A percentile compares a stretch with the other conserved stretches of the same genome.
Conservation (phyloP, 1,140 invertebrate species). For the Drosophila dunni region DNA sequence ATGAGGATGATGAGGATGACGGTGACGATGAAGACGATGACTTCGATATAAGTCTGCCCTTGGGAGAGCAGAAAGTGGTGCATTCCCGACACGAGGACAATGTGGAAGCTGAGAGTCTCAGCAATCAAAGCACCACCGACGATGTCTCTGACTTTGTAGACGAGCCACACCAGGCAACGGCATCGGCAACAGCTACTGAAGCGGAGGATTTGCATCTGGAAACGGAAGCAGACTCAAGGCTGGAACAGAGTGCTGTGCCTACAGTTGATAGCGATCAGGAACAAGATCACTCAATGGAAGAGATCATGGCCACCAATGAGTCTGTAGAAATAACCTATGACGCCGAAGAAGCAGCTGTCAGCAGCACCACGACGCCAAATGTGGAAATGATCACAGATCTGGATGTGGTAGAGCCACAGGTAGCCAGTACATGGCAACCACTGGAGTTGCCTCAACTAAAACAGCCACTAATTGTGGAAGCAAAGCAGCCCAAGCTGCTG, state of each 20-base stretch:
- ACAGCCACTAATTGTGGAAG: slow-evolving; percentile 47
- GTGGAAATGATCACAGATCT: slow-evolving; percentile 54
- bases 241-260: slow-evolving; percentile 38
- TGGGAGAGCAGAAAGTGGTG: slow-evolving; percentile 48
- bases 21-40: slow-evolving; percentile 53
- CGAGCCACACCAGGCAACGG: slow-evolving; percentile 46
- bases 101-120: slow-evolving; percentile 46
- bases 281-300: slow-evolving; percentile 79
- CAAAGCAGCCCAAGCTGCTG: slow-evolving; percentile 34
- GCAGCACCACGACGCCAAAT: slow-evolving; percentile 42
- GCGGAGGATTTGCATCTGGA: slow-evolving; percentile 19
- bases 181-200: slow-evolving; percentile 35
- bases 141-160: slow-evolving; percentile 79
- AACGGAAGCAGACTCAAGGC: not conserved
- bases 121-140: slow-evolving; percentile 77
- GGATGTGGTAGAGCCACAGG: slow-evolving; percentile 40
- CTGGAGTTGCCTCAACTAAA: slow-evolving; percentile 48
- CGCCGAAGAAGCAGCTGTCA: slow-evolving; percentile 43
- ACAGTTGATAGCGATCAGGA: slow-evolving; percentile 62
- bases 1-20: slow-evolving; percentile 4
- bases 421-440: not conserved
- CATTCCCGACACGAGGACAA: slow-evolving; percentile 66
- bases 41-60: slow-evolving; percentile 67
- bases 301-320: slow-evolving; percentile 75
- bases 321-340: slow-evolving; percentile 78